A percentile compares a stretch with the other conserved stretches of the same genome.
phyloP scores from a whole-genome alignment of 2,113 vertebrate species.

The Sceloporus undulatus region DNA sequence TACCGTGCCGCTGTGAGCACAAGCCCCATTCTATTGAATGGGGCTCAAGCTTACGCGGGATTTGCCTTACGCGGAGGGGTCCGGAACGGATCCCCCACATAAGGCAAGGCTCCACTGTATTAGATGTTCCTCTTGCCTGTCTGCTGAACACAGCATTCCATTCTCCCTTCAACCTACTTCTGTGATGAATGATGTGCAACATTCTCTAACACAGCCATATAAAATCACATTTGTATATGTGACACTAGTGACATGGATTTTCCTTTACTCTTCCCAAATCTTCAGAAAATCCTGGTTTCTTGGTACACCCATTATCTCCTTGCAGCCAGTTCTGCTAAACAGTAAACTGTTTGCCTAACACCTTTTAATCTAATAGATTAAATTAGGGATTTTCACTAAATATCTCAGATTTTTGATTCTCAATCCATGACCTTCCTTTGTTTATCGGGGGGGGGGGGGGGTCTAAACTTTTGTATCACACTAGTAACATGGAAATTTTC shows the following conservation, averaged over 20 bases:
- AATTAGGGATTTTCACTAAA: background rate
- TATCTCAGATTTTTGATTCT: background rate
- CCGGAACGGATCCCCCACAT: too few species aligned
- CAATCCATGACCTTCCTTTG: background rate
- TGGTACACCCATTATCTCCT: background rate
- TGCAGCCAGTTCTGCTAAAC: background rate
- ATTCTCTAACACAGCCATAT: background rate
- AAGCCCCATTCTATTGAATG: too few species aligned
- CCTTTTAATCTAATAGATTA: background rate
- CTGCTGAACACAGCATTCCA: background rate
- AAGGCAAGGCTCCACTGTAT: too few species aligned
- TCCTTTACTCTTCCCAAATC: background rate
- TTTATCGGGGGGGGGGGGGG: too few species aligned
- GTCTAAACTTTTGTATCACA: background rate
- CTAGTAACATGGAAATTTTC: background rate
- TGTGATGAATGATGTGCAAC: background rate
- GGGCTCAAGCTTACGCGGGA: too few species aligned
- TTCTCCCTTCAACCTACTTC: background rate
- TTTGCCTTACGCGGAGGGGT: too few species aligned
- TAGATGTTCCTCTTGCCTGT: background rate
- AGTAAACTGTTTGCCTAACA: background rate
- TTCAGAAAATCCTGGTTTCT: background rate
- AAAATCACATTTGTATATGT: background rate
- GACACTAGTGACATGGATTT: background rate
- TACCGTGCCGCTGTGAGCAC: too few species aligned